Evolutionary conservation across 2,888 invertebrate species (phyloP).

Genomic region (Melanargia galathea): DNA sequence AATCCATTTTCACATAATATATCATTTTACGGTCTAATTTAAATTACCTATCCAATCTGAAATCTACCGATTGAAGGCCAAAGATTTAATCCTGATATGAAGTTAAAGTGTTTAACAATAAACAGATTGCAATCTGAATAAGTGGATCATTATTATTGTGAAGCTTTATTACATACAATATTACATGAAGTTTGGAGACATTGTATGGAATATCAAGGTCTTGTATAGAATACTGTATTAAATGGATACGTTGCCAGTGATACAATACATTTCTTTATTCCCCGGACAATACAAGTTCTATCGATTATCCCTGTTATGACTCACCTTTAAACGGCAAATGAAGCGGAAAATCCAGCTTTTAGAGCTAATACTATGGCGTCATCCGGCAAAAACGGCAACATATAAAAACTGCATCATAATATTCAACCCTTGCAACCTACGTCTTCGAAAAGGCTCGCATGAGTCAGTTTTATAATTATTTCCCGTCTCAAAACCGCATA

Average conservation of each 20-base stretch:
- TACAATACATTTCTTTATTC: neutral
- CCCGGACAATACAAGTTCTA: neutral
- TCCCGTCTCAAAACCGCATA: constrained; percentile 38
- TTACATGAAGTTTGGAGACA: too few relatives aligned
- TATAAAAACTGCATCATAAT: constrained; percentile 50
- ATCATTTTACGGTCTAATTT: too few relatives aligned
- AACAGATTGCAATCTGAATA: too few relatives aligned
- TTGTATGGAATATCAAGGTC: too few relatives aligned
- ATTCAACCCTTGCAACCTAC: constrained; percentile 59
- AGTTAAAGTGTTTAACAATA: too few relatives aligned
- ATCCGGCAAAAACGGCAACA: constrained; percentile 46
- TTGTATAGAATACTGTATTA: too few relatives aligned
- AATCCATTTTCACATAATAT: neutral
- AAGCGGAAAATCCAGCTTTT: constrained; percentile 15
- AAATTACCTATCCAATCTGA: too few relatives aligned
- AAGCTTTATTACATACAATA: too few relatives aligned
- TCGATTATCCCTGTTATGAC: neutral
- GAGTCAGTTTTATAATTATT: constrained; percentile 55
- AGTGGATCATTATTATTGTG: too few relatives aligned
- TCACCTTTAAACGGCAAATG: constrained; percentile 6
- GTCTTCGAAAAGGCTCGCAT: constrained; percentile 53
- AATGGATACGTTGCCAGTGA: too few relatives aligned
- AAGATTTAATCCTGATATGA: too few relatives aligned
- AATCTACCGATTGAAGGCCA: too few relatives aligned
- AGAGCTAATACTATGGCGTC: constrained; percentile 35